Evolutionary conservation across 2,113 vertebrate genomes (phyloP).

Genomic region (Phyllopteryx taeniolatus): DNA sequence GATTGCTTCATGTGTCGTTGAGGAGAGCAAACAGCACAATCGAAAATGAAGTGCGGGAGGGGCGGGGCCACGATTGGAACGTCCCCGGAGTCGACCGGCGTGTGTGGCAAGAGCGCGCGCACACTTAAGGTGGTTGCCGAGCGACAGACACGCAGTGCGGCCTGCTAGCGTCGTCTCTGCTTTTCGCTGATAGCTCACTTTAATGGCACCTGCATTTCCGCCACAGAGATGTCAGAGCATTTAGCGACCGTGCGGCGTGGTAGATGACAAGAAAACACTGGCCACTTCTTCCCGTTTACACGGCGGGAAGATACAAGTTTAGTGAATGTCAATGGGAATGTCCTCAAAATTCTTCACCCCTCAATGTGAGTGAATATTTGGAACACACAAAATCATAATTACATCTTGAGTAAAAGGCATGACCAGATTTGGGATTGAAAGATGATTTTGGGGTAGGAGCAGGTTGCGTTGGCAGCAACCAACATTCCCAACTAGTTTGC

Average conservation of each 20-base stretch:
- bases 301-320: neutral
- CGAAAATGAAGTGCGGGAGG: neutral
- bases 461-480: neutral
- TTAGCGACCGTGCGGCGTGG: constrained; percentile 4
- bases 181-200: constrained; percentile 31
- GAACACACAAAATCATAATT: too few species aligned
- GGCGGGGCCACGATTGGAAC: constrained; percentile 16
- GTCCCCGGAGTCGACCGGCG: constrained; percentile 57
- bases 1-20: neutral
- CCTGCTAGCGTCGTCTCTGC: constrained; percentile 30
- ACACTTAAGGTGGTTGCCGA: constrained; percentile 42
- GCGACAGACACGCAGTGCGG: constrained; percentile 49
- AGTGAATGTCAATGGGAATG: neutral
- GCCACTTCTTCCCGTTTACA: neutral
- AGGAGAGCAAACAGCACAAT: neutral
- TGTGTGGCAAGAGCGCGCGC: constrained; percentile 42
- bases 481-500: neutral
- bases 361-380: neutral
- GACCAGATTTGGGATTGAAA: too few species aligned
- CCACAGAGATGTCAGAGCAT: constrained; percentile 36
- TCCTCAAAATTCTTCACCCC: neutral
- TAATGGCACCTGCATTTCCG: constrained; percentile 30
- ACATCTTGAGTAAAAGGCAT: too few species aligned
- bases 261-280: neutral
- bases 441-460: neutral